A percentile compares a stretch with the other conserved stretches of the same genome.
phyloP scores from a whole-genome alignment of 2,113 vertebrate genomes.

The Mixornis gularis region DNA sequence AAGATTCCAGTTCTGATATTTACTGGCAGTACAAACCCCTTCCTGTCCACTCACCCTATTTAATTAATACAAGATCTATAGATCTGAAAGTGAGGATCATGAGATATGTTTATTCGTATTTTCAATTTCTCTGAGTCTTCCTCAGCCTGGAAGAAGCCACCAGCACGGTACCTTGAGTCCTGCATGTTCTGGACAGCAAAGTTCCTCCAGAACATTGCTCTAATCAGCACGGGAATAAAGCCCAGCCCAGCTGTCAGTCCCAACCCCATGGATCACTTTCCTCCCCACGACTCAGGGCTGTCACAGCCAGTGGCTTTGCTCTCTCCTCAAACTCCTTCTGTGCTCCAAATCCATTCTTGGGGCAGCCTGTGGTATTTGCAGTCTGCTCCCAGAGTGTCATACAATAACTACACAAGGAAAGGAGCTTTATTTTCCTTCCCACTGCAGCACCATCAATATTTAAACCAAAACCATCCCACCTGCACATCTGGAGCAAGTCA shows the following conservation, averaged over 20 bases:
- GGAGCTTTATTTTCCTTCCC: not conserved
- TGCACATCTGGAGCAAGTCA: not conserved
- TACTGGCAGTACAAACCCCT: not conserved
- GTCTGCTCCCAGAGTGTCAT: not conserved
- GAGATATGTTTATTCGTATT: not conserved
- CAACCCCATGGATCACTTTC: accelerated
- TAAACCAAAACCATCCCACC: not conserved
- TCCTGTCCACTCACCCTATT: not conserved
- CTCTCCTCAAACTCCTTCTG: not conserved
- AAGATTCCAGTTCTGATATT: constrained; percentile 61
- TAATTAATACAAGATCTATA: constrained; percentile 8
- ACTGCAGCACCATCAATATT: not conserved
- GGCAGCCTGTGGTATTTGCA: not conserved
- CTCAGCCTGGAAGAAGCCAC: not conserved
- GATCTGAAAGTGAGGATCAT: not conserved
- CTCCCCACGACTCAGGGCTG: accelerated
- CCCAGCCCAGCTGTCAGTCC: accelerated
- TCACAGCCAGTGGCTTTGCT: not conserved
- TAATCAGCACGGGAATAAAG: not conserved
- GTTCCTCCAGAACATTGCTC: not conserved
- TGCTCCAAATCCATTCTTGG: not conserved
- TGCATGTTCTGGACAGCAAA: not conserved
- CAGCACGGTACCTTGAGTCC: not conserved
- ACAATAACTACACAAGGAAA: not conserved
- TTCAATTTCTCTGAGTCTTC: not conserved